Percentiles rank a stretch among this genome's conserved stretches.
phyloP scores from a whole-genome alignment of 2,113 vertebrate species.

The Pseudorectes ferrugineus region DNA sequence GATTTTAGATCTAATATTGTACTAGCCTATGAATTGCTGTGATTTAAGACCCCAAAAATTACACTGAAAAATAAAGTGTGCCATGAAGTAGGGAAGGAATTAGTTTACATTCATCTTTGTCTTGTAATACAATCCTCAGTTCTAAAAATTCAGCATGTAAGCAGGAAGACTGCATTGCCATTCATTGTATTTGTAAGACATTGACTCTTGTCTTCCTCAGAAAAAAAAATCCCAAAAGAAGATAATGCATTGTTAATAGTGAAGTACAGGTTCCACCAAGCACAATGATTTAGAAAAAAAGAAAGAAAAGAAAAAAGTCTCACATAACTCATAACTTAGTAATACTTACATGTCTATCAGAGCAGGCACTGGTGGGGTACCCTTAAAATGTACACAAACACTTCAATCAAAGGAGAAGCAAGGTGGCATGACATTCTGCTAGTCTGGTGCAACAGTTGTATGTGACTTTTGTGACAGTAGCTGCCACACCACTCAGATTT shows the following conservation, averaged over 20 bases:
- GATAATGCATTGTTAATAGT: constrained; percentile 56
- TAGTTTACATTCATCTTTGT: constrained; percentile 95
- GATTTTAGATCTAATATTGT: constrained; percentile 52
- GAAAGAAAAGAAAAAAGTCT: neutral
- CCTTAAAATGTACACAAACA: neutral
- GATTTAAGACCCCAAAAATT: constrained; percentile 54
- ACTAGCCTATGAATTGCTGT: neutral
- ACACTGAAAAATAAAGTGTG: constrained; percentile 49
- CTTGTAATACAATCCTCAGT: constrained; percentile 89
- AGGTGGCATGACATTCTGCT: constrained; percentile 14
- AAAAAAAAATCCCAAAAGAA: constrained; percentile 25
- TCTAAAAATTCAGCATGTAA: constrained; percentile 69
- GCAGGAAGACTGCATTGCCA: constrained; percentile 84
- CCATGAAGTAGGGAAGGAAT: constrained; percentile 33
- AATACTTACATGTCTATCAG: constrained; percentile 23
- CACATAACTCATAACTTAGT: constrained; percentile 24
- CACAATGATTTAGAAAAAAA: neutral
- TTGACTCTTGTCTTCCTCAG: constrained; percentile 59
- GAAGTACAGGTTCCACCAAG: constrained; percentile 51
- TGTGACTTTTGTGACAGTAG: neutral
- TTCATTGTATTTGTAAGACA: constrained; percentile 61
- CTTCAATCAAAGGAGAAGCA: constrained; percentile 21
- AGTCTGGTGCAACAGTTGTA: neutral
- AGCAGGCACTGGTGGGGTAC: constrained; percentile 57
- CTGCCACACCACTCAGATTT: constrained; percentile 9